Base-by-base conservation (phyloP, 1,140 invertebrate species). In the Aphaenogaster floridana region DNA sequence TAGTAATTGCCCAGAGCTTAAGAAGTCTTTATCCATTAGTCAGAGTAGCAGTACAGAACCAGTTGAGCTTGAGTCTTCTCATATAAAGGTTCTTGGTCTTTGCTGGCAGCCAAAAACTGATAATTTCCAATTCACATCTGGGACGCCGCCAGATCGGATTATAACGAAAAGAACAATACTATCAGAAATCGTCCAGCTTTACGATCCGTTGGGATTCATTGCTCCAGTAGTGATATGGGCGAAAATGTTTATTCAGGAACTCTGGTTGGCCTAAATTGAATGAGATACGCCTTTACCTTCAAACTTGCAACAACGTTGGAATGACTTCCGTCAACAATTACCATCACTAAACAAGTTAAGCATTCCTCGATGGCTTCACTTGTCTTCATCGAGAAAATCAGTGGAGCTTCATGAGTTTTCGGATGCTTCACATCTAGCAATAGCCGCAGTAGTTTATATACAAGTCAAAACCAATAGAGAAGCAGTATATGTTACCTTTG, bases 391-490 rank as follows among this genome's bases (percentile, higher is more conserved):
- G 4, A 3, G 2, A 0, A 5, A 1, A 0, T 5, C 15, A 0
- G 3, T 54, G 0, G 48, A 90, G 69, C 0, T 89, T 0, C 68
- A 90, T 71, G 91, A 83, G 13, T 93, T 93, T 64, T 84, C 69
- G 7, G 92, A 93, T 69, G 89, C 90, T 11, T 92, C 89, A 0
- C 84, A 88, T 48, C 36, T 64, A 13, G 90, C 88, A 0, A 92
- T 89, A 61, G 89, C 83, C 0, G 89, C 88, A 9, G 86, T 83
- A 8, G 57, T 89, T 7, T 93, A 93, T 34, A n/a, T 90, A 0
- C 50, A 74, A 36, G 50, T 15, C 9, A 36, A 13, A 34, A 11
- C 34, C 2, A 0, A 4, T 0, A 2, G 3, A 0, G 5, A 52
- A 0, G 8, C 7, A 52, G 1, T 34, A 3, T 17, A 8, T 2